Base-by-base conservation (phyloP, 2,113 vertebrate genomes). In the Chaenogobius annularis region DNA sequence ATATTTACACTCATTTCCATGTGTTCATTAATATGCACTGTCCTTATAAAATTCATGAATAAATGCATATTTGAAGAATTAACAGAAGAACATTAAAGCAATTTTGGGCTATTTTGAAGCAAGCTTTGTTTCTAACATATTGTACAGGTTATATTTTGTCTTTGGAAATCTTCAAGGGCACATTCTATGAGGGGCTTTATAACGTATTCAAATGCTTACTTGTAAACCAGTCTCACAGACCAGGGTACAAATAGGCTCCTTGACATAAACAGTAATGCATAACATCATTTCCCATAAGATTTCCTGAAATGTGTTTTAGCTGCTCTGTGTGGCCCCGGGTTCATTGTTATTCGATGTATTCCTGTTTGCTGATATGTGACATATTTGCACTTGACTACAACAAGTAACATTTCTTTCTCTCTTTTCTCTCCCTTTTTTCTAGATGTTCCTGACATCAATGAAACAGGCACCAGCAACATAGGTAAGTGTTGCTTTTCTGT, bases 381-480 rank as follows among this genome's bases (percentile, higher is more conserved):
- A 63, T 63, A 63, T 63, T 63, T 63, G 35, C 61, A n/a, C 35
- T 40, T n/a, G n/a, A 66, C 64, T 46, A 7, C 22, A 40, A 26
- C 70, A 3, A 58, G 10, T 83, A 48, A 82, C 43, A 66, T 20
- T 20, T 74, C 31, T 67, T 0, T 62, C 1, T 77, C 46, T 63
- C 0, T 54, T 9, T 88, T 56, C 85, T 68, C 44, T 79, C 65
- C 59, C 10, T 37, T 23, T 88, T 81, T 20, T 62, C 59, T 85
- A 92, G 90, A 87, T 69, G 58, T 31, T 26, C 44, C 84, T 59
- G 79, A 77, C 50, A 56, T 31, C 35, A 78, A 68, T 12, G 46
- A 86, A 61, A 72, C 81, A 62, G 84, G 67, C 82, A 80, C 84
- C 82, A 86, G 90, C 84, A 84, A 86, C 43, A 77, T 64, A 75